Evolutionary conservation across 2,888 invertebrate genomes (phyloP), one percentile per base, ranked within the genome.

Genomic region (Napeogenes sylphis): DNA sequence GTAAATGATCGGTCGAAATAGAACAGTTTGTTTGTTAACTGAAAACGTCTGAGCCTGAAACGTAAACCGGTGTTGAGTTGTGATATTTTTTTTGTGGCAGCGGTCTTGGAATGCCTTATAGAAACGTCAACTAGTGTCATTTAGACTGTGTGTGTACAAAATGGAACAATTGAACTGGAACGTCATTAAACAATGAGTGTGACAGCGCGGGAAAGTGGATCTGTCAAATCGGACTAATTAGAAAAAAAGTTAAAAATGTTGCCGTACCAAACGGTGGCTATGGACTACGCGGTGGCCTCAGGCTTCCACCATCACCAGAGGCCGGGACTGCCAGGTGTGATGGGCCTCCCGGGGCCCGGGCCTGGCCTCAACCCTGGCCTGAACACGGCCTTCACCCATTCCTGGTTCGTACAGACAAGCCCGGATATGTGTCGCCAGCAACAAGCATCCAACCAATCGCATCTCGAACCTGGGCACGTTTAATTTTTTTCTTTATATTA

Each of bases 401-500:
- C 97, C 92, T 97, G 97, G 97, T 96, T 97, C 94, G 96, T 96
- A 92, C 94, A 91, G 91, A 88, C 93, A 91, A 95, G 95, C 92
- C 95, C 96, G 94, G 96, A 96, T 93, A 94, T 96, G 92, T 96
- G 96, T 94, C 94, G 92, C 86, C 94, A 95, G 93, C 95, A 96
- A 92, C 92, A 92, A 92, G 92, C 92, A 91, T 92, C 92, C 87
- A 91, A 91, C 88, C 91, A 91, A 88, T 93, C 94, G 93, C 94
- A 94, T 93, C 94, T 96, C 92, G 96, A 96, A 94, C 96, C 96
- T 93, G 96, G 96, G 96, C 95, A 95, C 94, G 95, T 94, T 93
- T 90, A 92, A 91, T 93, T 90, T 88, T 75, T 87, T 89, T 84
- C 80, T 63, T 67, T 65, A 83, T 83, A 87, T 84, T 84, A 83